A percentile compares a stretch with the other conserved stretches of the same genome.
Conservation (phyloP, 1,140 invertebrate genomes). For the Fragariocoptes setiger region DNA sequence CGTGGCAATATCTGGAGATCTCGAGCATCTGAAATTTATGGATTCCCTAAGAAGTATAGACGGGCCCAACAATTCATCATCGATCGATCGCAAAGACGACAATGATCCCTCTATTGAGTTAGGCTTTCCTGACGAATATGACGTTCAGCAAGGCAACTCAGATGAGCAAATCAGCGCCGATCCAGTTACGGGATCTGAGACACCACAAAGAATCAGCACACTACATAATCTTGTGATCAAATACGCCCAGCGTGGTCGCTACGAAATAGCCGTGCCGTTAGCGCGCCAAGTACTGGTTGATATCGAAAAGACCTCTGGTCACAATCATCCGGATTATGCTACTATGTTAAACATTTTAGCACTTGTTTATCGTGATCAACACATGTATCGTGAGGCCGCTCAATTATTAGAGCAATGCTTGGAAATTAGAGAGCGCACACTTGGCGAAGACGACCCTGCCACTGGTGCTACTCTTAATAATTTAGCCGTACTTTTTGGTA, state of each 20-base stretch:
- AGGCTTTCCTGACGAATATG: slow-evolving; percentile 19
- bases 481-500: slow-evolving; percentile 87
- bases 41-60: slow-evolving; percentile 81
- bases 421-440: slow-evolving; percentile 81
- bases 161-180: no score
- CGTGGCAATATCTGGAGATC: slow-evolving; percentile 89
- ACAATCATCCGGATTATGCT: slow-evolving; percentile 95
- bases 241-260: slow-evolving; percentile 82
- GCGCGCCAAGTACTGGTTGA: slow-evolving; percentile 98
- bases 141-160: slow-evolving; percentile 12
- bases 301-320: slow-evolving; percentile 88
- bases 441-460: slow-evolving; percentile 94
- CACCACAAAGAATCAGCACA: slow-evolving; percentile 67
- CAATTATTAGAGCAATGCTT: slow-evolving; percentile 94
- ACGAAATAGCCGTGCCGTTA: slow-evolving; percentile 91
- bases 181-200: slow-evolving; percentile 34
- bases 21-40: slow-evolving; percentile 93
- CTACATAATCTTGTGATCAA: slow-evolving; percentile 93
- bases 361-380: slow-evolving; percentile 77
- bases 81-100: slow-evolving; percentile 7
- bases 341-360: slow-evolving; percentile 98
- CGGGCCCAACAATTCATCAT: no score
- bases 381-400: slow-evolving; percentile 97
- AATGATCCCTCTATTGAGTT: slow-evolving; percentile 17
- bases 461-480: slow-evolving; percentile 86